phyloP scores from a whole-genome alignment of 2,888 invertebrate genomes.

The Aquatica leii region DNA sequence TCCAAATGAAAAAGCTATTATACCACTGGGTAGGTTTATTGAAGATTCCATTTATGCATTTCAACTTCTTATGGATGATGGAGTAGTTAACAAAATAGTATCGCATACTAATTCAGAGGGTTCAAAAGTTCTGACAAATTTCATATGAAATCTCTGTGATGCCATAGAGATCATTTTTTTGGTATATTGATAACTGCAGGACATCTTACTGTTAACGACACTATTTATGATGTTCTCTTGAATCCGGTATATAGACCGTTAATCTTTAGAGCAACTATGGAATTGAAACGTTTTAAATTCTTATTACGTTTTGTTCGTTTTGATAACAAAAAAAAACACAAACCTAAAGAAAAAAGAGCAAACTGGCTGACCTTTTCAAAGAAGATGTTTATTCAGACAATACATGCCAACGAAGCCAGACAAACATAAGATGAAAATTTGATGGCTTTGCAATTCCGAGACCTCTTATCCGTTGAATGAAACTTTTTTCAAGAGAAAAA shows the following conservation, averaged over 20 bases:
- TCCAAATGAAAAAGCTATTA: slow-evolving; percentile 7
- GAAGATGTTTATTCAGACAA: neutral
- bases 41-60: neutral
- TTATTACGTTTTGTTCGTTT: neutral
- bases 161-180: neutral
- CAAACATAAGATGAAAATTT: neutral
- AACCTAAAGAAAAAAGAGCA: neutral
- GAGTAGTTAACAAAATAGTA: slow-evolving; percentile 5
- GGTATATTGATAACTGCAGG: neutral
- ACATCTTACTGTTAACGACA: too few species aligned
- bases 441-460: neutral
- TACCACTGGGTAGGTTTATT: neutral
- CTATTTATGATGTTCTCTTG: too few species aligned
- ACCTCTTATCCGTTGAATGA: neutral
- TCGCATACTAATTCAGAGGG: neutral
- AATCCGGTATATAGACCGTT: too few species aligned
- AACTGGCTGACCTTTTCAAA: neutral
- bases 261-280: too few species aligned
- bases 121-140: neutral
- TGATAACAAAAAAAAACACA: too few species aligned
- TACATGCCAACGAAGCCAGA: neutral
- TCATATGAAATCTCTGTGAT: neutral
- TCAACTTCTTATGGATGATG: neutral
- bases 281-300: too few species aligned
- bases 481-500: neutral